phyloP scores from a whole-genome alignment of 2,113 vertebrate species.

The Anhinga anhinga region DNA sequence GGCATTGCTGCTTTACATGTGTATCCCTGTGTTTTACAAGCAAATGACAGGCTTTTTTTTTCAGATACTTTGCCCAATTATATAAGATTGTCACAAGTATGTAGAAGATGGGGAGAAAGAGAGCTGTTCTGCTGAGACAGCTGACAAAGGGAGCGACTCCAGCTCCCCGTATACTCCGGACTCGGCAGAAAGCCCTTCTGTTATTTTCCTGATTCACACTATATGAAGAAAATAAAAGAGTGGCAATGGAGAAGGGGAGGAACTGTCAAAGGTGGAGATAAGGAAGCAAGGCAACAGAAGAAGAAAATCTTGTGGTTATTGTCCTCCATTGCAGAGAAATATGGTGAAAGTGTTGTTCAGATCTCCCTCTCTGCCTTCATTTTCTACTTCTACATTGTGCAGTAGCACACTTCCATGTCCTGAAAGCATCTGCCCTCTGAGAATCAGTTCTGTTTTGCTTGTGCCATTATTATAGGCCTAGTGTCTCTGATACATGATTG shows the following conservation, averaged over 20 bases:
- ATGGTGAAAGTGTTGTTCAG: background rate
- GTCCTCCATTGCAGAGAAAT: background rate
- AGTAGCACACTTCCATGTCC: constrained; percentile 35
- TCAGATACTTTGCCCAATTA: constrained; percentile 16
- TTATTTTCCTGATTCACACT: background rate
- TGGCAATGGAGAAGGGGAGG: background rate
- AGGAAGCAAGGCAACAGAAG: background rate
- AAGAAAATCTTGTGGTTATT: background rate
- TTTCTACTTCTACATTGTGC: background rate
- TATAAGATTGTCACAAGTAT: constrained; percentile 34
- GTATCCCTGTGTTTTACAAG: constrained; percentile 21
- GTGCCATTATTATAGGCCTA: constrained; percentile 59
- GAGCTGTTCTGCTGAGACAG: constrained; percentile 40
- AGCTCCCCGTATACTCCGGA: background rate
- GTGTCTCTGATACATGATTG: constrained; percentile 70
- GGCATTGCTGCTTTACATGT: constrained; percentile 61
- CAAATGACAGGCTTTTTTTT: constrained; percentile 23
- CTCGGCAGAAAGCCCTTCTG: constrained; percentile 4
- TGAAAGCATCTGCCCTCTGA: constrained; percentile 57
- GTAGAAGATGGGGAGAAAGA: background rate
- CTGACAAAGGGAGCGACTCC: constrained; percentile 21
- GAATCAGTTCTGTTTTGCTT: constrained; percentile 53
- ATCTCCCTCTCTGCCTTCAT: background rate
- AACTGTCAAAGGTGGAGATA: background rate
- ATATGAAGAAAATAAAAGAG: background rate